Percentiles rank a stretch among this genome's conserved stretches.
These are phyloP conservation scores for Cephalotes varians DNA, from an alignment of 2,888 invertebrate genomes.

Conservation along the genomic window DNA sequence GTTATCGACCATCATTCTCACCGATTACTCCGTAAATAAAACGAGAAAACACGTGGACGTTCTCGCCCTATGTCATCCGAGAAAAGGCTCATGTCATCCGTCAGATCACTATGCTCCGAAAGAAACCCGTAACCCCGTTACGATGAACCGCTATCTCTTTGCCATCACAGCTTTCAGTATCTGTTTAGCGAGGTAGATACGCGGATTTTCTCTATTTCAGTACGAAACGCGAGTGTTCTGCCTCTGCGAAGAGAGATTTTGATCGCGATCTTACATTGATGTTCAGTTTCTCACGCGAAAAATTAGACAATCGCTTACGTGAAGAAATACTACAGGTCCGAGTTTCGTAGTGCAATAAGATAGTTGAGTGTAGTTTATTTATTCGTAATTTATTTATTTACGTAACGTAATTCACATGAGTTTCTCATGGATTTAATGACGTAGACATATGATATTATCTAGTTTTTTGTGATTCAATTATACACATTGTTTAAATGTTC, in stretches of 20 bases:
- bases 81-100: slow-evolving; percentile 27
- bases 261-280: neutral
- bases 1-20: slow-evolving; percentile 14
- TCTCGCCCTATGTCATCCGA: slow-evolving; percentile 48
- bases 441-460: neutral
- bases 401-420: neutral
- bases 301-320: neutral
- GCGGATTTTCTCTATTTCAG: slow-evolving; percentile 23
- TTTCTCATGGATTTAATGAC: neutral
- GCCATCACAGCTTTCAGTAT: slow-evolving; percentile 38
- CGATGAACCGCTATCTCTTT: slow-evolving; percentile 26
- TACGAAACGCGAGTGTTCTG: neutral
- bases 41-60: slow-evolving; percentile 41
- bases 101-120: slow-evolving; percentile 18
- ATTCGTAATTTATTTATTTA: neutral
- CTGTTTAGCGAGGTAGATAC: slow-evolving; percentile 8
- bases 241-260: neutral
- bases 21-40: slow-evolving; percentile 18
- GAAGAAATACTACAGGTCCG: neutral
- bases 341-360: neutral
- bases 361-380: neutral
- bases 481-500: neutral
- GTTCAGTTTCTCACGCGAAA: neutral
- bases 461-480: neutral
- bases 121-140: slow-evolving; percentile 44